Evolutionary conservation across 2,888 invertebrate species (phyloP).

Genomic region (Eumerus sabulonum): DNA sequence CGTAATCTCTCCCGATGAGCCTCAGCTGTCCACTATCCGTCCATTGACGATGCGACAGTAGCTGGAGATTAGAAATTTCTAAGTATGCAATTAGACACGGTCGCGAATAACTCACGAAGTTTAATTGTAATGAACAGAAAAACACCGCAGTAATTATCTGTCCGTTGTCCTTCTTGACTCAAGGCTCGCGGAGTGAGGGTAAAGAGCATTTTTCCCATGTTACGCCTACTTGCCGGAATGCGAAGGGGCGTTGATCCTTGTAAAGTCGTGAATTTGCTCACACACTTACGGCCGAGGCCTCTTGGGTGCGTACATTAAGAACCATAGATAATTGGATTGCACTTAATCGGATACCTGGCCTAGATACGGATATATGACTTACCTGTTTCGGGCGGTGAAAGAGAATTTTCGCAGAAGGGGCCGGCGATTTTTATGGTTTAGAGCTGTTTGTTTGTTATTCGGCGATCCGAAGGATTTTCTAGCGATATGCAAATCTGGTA

Average conservation of each 20-base stretch:
- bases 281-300: conserved; percentile 8
- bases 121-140: conserved; percentile 53
- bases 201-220: conserved; percentile 24
- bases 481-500: conserved; percentile 33
- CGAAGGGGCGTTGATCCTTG: conserved; percentile 56
- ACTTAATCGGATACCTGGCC: conserved; percentile 24
- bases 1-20: conserved; percentile 52
- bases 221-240: conserved; percentile 48
- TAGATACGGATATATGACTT: neutral
- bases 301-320: conserved; percentile 46
- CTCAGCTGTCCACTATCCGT: conserved; percentile 27
- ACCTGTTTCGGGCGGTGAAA: neutral
- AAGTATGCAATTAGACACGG: conserved; percentile 55
- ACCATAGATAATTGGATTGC: conserved; percentile 63
- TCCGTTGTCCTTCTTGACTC: conserved; percentile 43
- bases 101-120: conserved; percentile 31
- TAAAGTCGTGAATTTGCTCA: conserved; percentile 30
- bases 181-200: neutral
- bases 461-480: conserved; percentile 20
- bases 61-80: neutral
- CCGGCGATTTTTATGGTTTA: neutral
- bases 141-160: conserved; percentile 63
- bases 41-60: neutral
- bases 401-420: conserved; percentile 5
- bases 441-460: conserved; percentile 58